A percentile compares a stretch with the other conserved stretches of the same genome.
These are phyloP conservation scores for Leptopterna dolabrata DNA, from an alignment of 2,888 invertebrate genomes.

Conservation along the genomic window DNA sequence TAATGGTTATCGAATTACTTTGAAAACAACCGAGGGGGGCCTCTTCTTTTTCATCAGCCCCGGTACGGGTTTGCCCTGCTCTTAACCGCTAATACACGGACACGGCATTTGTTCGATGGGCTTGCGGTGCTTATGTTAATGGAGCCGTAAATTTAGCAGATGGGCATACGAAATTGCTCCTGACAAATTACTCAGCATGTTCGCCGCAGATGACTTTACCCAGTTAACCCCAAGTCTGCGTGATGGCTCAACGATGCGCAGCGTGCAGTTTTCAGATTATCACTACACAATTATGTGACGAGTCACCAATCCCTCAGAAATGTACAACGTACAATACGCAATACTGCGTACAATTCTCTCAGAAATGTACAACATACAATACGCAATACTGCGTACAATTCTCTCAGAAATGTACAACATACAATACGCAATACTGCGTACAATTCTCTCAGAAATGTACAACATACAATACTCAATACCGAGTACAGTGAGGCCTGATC, in stretches of 20 bases:
- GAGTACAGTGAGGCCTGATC: too few species aligned
- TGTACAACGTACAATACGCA: too few species aligned
- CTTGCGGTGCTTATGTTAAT: neutral
- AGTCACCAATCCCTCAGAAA: too few species aligned
- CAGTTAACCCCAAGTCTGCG: neutral
- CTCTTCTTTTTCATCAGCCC: neutral
- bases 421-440: too few species aligned
- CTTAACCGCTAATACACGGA: slow-evolving; percentile 15
- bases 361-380: too few species aligned
- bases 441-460: too few species aligned
- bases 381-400: too few species aligned
- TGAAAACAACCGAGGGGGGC: slow-evolving; percentile 1
- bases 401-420: too few species aligned
- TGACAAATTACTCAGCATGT: slow-evolving; percentile 36
- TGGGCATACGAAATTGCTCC: neutral
- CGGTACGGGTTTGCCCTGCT: neutral
- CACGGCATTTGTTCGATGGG: neutral
- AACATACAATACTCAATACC: too few species aligned
- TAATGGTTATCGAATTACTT: slow-evolving; percentile 36
- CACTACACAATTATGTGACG: too few species aligned
- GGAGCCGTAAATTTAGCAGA: neutral
- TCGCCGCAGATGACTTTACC: slow-evolving; percentile 36
- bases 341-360: too few species aligned
- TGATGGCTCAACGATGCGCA: too few species aligned
- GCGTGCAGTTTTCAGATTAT: neutral